phyloP scores from a whole-genome alignment of 2,888 invertebrate species.

The Penaeus monodon region DNA sequence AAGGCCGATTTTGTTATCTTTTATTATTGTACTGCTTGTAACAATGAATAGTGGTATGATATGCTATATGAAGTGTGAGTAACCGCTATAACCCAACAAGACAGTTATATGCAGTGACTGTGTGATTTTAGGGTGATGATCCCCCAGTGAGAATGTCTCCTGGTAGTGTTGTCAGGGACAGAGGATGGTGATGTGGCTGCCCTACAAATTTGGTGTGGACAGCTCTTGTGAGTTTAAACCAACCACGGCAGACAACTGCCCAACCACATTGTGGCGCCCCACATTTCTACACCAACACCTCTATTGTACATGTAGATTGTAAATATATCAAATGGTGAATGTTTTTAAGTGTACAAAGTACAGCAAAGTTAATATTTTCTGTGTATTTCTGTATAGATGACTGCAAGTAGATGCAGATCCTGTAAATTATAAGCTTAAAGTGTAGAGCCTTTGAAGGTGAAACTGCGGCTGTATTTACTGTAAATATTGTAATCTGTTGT shows the following conservation, averaged over 20 bases:
- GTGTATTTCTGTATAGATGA: slow-evolving; percentile 64
- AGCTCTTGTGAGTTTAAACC: slow-evolving; percentile 3
- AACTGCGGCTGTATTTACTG: slow-evolving; percentile 61
- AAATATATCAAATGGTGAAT: slow-evolving; percentile 58
- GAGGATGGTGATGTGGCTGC: slow-evolving; percentile 47
- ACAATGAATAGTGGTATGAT: slow-evolving; percentile 35
- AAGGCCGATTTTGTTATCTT: slow-evolving; percentile 26
- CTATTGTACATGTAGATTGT: slow-evolving; percentile 62
- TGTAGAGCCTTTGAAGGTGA: slow-evolving; percentile 56
- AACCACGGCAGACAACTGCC: slow-evolving; percentile 19
- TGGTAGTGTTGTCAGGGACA: slow-evolving; percentile 55
- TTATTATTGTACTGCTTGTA: slow-evolving; percentile 29
- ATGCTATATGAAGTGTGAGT: slow-evolving; percentile 29
- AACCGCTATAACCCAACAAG: slow-evolving; percentile 35
- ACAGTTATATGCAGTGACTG: slow-evolving; percentile 32
- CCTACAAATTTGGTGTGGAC: slow-evolving; percentile 15
- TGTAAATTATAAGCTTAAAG: slow-evolving; percentile 60
- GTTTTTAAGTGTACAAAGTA: slow-evolving; percentile 64
- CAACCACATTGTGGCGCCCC: slow-evolving; percentile 36
- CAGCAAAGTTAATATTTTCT: slow-evolving; percentile 63
- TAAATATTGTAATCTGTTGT: slow-evolving; percentile 63
- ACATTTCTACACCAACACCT: slow-evolving; percentile 48
- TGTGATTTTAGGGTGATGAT: slow-evolving; percentile 43
- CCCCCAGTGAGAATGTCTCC: slow-evolving; percentile 53
- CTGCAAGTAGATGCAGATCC: slow-evolving; percentile 57